These are phyloP conservation scores for Pseudomugil gertrudae DNA, from an alignment of 2,797 vertebrate genomes.

Conservation along the genomic window DNA sequence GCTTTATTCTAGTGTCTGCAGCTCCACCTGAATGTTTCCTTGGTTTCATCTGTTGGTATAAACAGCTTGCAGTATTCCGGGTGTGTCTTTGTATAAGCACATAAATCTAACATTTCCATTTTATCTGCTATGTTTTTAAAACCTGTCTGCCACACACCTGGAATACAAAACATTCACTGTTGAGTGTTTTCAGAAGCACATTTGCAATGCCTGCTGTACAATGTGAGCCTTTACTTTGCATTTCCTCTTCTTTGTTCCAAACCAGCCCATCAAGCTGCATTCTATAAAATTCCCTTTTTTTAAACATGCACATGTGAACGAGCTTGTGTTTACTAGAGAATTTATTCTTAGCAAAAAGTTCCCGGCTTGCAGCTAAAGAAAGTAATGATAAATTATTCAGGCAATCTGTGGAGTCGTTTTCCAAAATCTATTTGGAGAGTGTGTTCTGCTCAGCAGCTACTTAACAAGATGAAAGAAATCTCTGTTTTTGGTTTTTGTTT, in stretches of 20 bases:
- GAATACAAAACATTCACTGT: not conserved
- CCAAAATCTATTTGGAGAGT: constrained; percentile 64
- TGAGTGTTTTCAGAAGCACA: not conserved
- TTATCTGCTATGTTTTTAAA: constrained; percentile 3
- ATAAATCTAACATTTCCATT: not conserved
- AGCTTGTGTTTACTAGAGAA: constrained; percentile 62
- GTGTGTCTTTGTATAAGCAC: constrained; percentile 15
- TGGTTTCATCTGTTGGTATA: constrained; percentile 13
- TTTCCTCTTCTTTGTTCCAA: not conserved
- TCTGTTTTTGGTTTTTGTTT: constrained; percentile 16
- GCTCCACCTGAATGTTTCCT: constrained; percentile 11
- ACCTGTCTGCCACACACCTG: constrained; percentile 12
- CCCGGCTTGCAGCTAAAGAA: constrained; percentile 57
- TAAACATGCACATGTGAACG: constrained; percentile 64
- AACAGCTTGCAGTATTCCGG: not conserved
- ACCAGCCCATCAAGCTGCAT: constrained; percentile 24
- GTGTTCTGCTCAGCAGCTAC: constrained; percentile 61
- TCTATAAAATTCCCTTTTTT: constrained; percentile 27
- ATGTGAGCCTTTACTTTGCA: constrained; percentile 21
- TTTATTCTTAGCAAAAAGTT: constrained; percentile 70
- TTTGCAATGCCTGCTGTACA: not conserved
- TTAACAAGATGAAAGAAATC: constrained; percentile 67
- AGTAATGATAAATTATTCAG: constrained; percentile 68
- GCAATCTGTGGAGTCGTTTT: constrained; percentile 61
- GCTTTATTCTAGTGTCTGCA: constrained; percentile 34